phyloP scores from a whole-genome alignment of 1,140 invertebrate genomes.

The Drosophila melanica region DNA sequence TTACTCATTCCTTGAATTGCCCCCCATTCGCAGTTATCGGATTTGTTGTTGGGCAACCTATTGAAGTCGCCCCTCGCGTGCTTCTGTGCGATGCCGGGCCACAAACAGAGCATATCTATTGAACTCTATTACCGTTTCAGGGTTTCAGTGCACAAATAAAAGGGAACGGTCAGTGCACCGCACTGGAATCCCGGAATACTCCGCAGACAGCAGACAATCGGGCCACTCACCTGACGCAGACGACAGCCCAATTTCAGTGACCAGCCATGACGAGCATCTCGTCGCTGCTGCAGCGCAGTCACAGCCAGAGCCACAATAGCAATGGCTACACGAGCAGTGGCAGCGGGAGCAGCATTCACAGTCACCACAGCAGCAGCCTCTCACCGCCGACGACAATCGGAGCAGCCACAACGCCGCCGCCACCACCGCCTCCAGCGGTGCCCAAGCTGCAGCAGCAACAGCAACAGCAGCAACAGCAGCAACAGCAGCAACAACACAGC shows the following conservation, averaged over 20 bases:
- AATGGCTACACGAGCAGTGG: conserved; percentile 61
- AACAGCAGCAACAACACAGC: conserved; percentile 13
- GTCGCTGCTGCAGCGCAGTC: conserved; percentile 66
- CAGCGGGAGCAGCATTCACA: conserved; percentile 65
- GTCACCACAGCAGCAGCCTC: conserved; percentile 65
- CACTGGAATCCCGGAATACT: conserved; percentile 4
- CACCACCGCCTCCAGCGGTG: conserved; percentile 42
- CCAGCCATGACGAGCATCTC: conserved; percentile 68
- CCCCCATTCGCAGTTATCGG: conserved; percentile 1
- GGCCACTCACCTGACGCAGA: conserved; percentile 57
- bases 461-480: conserved; percentile 29
- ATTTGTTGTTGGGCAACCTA: not conserved
- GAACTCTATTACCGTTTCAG: conserved; percentile 70
- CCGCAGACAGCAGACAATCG: conserved; percentile 46
- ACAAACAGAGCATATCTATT: conserved; percentile 73
- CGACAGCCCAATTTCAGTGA: conserved; percentile 1
- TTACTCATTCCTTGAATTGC: not conserved
- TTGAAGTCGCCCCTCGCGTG: not conserved
- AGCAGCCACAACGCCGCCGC: conserved; percentile 42
- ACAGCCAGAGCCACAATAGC: conserved; percentile 37
- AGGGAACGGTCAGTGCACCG: conserved; percentile 21
- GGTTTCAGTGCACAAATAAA: conserved; percentile 47
- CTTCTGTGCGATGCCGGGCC: not conserved
- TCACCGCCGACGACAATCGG: conserved; percentile 55
- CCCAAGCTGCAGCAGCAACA: conserved; percentile 45